Percentiles rank a stretch among this genome's conserved stretches.
Evolutionary conservation across 2,888 invertebrate genomes (phyloP).

Genomic region (Melieria crassipennis): DNA sequence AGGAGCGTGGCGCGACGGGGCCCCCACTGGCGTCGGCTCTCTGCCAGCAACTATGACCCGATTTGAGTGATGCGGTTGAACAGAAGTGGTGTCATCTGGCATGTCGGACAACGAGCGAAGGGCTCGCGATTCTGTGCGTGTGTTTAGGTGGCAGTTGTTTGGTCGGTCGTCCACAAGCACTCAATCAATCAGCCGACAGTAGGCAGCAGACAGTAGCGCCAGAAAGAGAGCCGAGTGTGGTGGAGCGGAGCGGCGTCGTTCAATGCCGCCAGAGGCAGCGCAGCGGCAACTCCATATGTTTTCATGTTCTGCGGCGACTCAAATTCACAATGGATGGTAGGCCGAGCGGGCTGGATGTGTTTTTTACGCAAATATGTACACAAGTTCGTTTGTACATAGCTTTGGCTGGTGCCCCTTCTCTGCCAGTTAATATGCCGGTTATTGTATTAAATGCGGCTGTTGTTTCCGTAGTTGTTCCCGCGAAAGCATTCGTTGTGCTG

Average conservation of each 20-base stretch:
- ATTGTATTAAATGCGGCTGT: neutral
- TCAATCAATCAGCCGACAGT: constrained; percentile 32
- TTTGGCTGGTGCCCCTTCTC: neutral
- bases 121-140: neutral
- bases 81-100: no score
- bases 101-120: no score
- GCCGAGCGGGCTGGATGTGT: neutral
- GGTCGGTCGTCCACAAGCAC: constrained; percentile 26
- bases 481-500: neutral
- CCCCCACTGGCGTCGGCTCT: no score
- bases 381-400: no score
- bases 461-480: neutral
- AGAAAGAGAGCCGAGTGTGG: no score
- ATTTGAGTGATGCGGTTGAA: no score
- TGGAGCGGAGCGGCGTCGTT: neutral
- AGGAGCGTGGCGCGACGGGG: no score
- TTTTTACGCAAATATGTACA: no score
- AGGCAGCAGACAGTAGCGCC: no score
- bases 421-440: neutral
- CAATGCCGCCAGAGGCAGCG: constrained; percentile 11
- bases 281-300: neutral
- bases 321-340: constrained; percentile 23
- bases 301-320: constrained; percentile 22
- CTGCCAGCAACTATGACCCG: no score
- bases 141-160: neutral